Base-by-base conservation (phyloP, 2,888 invertebrate species). In the Andrena flavipes region DNA sequence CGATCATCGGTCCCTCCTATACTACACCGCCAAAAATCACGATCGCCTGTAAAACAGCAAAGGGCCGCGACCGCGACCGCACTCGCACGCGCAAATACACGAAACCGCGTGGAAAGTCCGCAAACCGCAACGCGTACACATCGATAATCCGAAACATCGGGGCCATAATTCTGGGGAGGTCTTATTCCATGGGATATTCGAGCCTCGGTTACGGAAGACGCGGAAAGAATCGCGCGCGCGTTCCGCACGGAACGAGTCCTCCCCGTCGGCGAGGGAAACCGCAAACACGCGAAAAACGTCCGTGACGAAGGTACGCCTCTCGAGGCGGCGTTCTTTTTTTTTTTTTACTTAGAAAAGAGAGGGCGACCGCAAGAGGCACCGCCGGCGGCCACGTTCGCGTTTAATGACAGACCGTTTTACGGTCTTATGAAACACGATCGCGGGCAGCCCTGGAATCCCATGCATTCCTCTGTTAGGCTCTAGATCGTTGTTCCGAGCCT, bases 321-420 rank as follows among this genome's bases (percentile, higher is more conserved):
- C 83, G 81, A 81, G 82, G 71, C 70, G 78, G 60, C 42, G 42
- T 42, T 42, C 1, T 35, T 35, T 35, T 71, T 29, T 2, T 29
- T 69, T 35, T 65, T 73, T 74, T 65, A 48, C 78, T n/a, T 33
- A 56, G 68, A 51, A 63, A 71, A 63, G 69, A 76, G 72, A 71
- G 49, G 60, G 29, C 8, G 80, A 87, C 88, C 91, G 84, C 91
- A 86, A 89, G 71, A 76, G 81, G 85, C 72, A 77, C 67, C 72
- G 76, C 56, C 56, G 67, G 67, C 76, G 60, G 71, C 80, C 87
- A 74, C 84, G 85, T 84, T 84, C 84, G 82, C 82, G 84, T 86
- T 83, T 91, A 91, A 91, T 86, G 89, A 89, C 85, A 87, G 88
- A 16, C 23, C 87, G 86, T 89, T 91, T 90, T 89, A 87, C 84